These are phyloP conservation scores for Numida meleagris DNA, from an alignment of 2,113 vertebrate genomes.

Conservation along the genomic window DNA sequence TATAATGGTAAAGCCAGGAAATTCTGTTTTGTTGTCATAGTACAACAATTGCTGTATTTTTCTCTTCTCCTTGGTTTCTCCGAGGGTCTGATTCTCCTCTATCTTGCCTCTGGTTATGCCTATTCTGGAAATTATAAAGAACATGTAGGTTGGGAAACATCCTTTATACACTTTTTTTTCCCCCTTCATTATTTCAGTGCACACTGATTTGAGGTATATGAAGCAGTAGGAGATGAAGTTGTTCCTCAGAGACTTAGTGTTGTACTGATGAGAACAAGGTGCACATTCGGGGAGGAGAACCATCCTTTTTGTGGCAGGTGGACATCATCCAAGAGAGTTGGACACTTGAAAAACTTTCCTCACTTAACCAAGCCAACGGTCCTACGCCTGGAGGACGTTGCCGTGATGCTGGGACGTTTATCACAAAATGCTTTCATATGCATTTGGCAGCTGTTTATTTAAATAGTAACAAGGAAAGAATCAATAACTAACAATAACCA, in stretches of 20 bases:
- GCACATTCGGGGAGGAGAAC: background rate
- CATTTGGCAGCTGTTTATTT: background rate
- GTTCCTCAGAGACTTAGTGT: background rate
- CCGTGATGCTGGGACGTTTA: background rate
- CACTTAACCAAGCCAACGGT: background rate
- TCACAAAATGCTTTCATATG: background rate
- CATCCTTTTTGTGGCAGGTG: background rate
- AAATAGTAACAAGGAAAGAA: background rate
- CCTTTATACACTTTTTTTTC: background rate
- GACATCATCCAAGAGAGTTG: background rate
- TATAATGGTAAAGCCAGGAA: background rate
- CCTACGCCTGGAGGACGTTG: background rate
- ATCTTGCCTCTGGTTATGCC: background rate
- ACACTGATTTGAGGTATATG: fast-evolving
- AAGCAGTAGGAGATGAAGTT: background rate
- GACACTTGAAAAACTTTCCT: background rate
- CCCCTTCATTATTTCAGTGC: background rate
- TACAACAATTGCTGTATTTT: background rate
- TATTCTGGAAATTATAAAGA: background rate
- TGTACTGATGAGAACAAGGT: background rate
- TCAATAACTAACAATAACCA: background rate
- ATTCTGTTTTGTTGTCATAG: background rate
- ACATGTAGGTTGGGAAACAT: background rate
- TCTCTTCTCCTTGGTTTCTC: background rate
- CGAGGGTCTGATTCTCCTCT: background rate